phyloP scores from a whole-genome alignment of 2,797 vertebrate species.

The Acrossocheilus wenchowensis region DNA sequence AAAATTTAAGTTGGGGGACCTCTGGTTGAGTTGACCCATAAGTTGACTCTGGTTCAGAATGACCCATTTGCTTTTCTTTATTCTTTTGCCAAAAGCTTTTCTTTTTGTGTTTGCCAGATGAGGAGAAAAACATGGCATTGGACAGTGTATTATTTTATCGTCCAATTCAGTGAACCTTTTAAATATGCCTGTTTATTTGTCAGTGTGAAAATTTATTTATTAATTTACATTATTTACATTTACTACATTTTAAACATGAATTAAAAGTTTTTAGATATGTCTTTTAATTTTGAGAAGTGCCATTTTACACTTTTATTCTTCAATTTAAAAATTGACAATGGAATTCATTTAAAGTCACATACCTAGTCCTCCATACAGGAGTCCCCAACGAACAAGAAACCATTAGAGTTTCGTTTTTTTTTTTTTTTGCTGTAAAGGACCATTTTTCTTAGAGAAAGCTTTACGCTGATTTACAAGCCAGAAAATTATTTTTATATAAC shows the following conservation, averaged over 20 bases:
- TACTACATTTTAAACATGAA: background rate
- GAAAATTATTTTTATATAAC: background rate
- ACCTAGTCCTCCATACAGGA: too few species aligned
- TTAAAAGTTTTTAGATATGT: background rate
- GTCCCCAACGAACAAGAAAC: too few species aligned
- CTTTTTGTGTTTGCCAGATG: background rate
- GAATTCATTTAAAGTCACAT: too few species aligned
- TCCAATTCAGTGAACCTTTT: background rate
- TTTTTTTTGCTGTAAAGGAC: too few species aligned
- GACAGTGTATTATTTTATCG: background rate
- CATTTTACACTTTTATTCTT: too few species aligned
- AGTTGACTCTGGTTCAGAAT: background rate
- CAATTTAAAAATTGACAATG: too few species aligned
- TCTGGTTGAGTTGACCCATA: background rate
- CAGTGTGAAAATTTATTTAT: too few species aligned
- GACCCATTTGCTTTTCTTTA: background rate
- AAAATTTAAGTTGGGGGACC: background rate
- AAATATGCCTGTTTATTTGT: background rate
- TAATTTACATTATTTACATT: too few species aligned
- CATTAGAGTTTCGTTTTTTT: too few species aligned
- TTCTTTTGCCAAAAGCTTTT: conserved; percentile 3
- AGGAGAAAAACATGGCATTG: background rate
- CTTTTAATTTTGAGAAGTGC: too few species aligned
- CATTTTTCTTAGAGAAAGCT: background rate
- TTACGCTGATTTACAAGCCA: background rate